Evolutionary conservation across 2,797 vertebrate genomes (phyloP).

Genomic region (Australoheros facetus): DNA sequence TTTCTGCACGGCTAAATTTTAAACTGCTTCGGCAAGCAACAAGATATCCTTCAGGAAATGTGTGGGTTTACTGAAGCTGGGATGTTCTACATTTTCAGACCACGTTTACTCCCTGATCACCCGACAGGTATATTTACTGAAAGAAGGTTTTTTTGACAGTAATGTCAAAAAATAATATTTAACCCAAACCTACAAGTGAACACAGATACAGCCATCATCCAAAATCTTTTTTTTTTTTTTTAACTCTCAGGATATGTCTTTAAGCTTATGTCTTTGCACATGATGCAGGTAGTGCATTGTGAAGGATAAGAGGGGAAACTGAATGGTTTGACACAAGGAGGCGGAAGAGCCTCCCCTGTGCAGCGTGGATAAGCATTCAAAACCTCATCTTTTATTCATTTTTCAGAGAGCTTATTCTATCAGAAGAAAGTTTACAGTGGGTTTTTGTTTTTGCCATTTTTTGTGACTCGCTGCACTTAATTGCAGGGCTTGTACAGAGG

Average conservation of each 20-base stretch:
- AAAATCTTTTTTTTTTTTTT: background rate
- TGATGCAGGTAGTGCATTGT: background rate
- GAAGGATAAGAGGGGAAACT: background rate
- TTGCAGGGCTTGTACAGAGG: background rate
- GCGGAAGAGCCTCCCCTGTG: constrained; percentile 4
- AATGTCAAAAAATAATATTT: background rate
- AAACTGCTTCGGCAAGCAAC: background rate
- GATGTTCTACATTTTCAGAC: background rate
- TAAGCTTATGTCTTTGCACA: background rate
- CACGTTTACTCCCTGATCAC: background rate
- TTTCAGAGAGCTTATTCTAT: constrained; percentile 17
- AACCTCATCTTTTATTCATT: constrained; percentile 46
- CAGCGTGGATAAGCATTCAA: constrained; percentile 22
- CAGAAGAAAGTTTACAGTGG: background rate
- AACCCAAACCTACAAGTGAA: background rate
- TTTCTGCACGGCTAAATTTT: background rate
- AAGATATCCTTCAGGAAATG: background rate
- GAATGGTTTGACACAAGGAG: constrained; percentile 15
- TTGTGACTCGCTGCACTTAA: background rate
- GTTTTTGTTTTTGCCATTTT: background rate
- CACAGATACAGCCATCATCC: background rate
- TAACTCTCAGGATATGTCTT: background rate
- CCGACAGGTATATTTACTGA: background rate
- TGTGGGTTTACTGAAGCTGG: background rate
- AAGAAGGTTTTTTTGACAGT: background rate